phyloP scores from a whole-genome alignment of 2,888 invertebrate species.

The Tenodera sinensis region DNA sequence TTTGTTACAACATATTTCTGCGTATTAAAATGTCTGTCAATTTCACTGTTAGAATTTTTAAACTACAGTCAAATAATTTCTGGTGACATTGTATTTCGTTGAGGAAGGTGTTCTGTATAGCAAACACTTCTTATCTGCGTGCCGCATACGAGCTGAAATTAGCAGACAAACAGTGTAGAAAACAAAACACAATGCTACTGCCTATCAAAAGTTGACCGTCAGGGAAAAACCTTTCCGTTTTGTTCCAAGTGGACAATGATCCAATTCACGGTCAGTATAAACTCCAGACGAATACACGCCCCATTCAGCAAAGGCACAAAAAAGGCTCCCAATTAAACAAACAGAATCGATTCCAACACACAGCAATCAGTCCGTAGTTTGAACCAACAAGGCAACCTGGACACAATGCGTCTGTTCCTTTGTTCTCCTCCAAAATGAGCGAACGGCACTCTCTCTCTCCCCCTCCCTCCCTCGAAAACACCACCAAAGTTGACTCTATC shows the following conservation, averaged over 20 bases:
- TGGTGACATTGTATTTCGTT: too few species aligned
- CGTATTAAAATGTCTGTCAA: too few species aligned
- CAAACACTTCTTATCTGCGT: too few species aligned
- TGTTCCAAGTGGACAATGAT: neutral
- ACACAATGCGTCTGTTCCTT: neutral
- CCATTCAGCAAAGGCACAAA: slow-evolving; percentile 17
- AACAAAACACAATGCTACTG: neutral
- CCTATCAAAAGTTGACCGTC: neutral
- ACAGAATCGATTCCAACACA: neutral
- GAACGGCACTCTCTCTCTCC: neutral
- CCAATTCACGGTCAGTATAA: neutral
- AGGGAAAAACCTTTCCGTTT: neutral
- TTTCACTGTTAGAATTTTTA: too few species aligned
- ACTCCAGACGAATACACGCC: neutral
- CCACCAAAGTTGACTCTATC: neutral
- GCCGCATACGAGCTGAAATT: too few species aligned
- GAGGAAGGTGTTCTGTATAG: too few species aligned
- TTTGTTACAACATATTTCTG: too few species aligned
- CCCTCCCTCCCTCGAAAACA: neutral
- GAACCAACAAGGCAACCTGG: neutral
- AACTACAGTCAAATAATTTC: too few species aligned
- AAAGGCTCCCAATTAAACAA: slow-evolving; percentile 24
- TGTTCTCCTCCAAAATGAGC: neutral
- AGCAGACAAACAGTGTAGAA: too few species aligned
- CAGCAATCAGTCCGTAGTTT: neutral